Base-by-base conservation (phyloP, 2,113 vertebrate species). In the cattle (Bos taurus) region DNA sequence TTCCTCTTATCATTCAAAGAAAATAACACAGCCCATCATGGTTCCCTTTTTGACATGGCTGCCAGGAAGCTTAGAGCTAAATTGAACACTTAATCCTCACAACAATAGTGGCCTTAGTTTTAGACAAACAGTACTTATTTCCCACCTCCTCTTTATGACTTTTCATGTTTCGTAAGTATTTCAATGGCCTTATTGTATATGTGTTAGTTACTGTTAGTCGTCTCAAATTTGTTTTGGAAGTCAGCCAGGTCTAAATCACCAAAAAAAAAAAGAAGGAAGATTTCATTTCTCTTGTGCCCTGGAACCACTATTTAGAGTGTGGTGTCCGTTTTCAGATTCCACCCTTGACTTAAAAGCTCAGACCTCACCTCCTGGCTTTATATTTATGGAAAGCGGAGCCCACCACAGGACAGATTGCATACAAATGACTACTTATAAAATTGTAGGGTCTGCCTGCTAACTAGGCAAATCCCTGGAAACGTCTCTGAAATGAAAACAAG, bases 361-460 rank as follows among this genome's bases (percentile, higher is more conserved):
- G 78, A 62, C 43, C 16, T 91, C 33, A 85, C 85, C 94, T 92
- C 78, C 23, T 1, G 15, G 30, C 59, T 91, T 93, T 46, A 6
- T 82, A 89, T 96, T 97, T 91, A 81, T 23, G 67, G 80, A 87
- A 86, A 77, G 50, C n/a, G 52, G 62, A 90, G 89, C 93, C 87
- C 83, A 67, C 71, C 50, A 10, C 94, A 92, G 87, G 88, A 64
- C 54, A 59, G 95, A 97, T 30, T 93, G 90, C 90, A 83, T 48
- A 96, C 96, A 98, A 97, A 98, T 95, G 87, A 97, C 87, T 96
- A 94, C 95, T 97, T 97, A 92, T 30, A 91, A 98, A 98, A 98
- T 98, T 98, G 98, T 82, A 97, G 98, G 97, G 95, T 98, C 95
- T 93, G 97, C 94, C 88, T 97, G 95, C 92, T 97, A 83, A 97